Conservation (phyloP, 2,113 vertebrate genomes). For the Charadrius vociferus region DNA sequence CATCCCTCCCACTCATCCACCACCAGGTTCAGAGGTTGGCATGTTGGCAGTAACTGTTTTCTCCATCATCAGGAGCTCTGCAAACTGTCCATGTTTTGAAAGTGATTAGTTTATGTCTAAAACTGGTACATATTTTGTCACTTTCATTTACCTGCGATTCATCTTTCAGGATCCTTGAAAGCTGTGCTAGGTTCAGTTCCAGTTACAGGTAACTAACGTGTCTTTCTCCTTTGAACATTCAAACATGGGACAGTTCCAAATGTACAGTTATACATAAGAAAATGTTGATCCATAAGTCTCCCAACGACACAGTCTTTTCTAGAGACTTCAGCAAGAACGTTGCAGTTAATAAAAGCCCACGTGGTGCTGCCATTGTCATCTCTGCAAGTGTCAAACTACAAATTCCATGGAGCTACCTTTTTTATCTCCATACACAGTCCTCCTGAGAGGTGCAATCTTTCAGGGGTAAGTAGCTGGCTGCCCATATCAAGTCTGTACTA, state of each 20-base stretch:
- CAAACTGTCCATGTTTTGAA: neutral
- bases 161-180: neutral
- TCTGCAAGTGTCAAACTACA: neutral
- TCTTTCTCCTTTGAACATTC: neutral
- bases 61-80: neutral
- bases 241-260: neutral
- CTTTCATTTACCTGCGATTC: neutral
- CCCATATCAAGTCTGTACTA: neutral
- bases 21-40: neutral
- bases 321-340: neutral
- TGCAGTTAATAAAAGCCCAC: neutral
- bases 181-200: neutral
- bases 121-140: neutral
- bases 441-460: neutral
- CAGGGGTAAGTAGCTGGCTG: neutral
- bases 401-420: neutral
- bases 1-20: rapidly evolving
- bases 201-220: neutral
- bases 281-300: neutral
- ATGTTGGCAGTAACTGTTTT: neutral
- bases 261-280: neutral
- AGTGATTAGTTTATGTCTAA: neutral
- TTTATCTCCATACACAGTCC: neutral
- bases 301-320: neutral
- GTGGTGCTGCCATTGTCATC: neutral